Conservation (phyloP, 2,888 invertebrate genomes). For the Mesorhabditis spiculigera region DNA sequence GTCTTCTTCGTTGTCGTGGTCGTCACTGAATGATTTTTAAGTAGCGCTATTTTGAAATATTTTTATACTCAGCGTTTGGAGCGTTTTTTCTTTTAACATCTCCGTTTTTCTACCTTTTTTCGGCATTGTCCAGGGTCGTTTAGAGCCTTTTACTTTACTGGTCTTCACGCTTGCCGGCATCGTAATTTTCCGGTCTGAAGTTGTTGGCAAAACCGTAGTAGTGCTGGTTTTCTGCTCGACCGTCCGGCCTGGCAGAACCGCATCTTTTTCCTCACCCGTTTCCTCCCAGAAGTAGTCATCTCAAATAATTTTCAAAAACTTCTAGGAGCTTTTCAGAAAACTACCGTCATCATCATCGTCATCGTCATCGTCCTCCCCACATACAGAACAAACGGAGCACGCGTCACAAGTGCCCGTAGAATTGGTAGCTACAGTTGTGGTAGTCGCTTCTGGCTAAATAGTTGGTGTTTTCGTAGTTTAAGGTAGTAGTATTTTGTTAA, state of each 20-base stretch:
- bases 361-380: slow-evolving; percentile 15
- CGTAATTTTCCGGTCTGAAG: slow-evolving; percentile 8
- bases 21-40: neutral
- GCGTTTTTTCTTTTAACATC: too few species aligned
- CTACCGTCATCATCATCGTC: slow-evolving; percentile 18
- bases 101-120: too few species aligned
- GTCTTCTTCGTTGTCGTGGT: neutral
- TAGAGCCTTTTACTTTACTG: too few species aligned
- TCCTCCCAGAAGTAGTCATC: slow-evolving; percentile 13
- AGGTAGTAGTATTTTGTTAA: too few species aligned
- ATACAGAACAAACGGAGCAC: slow-evolving; percentile 8
- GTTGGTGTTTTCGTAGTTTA: too few species aligned
- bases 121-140: too few species aligned
- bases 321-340: too few species aligned
- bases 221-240: slow-evolving; percentile 8
- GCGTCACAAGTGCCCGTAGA: too few species aligned
- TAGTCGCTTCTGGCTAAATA: too few species aligned
- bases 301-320: slow-evolving; percentile 11
- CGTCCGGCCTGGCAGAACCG: slow-evolving; percentile 7
- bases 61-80: too few species aligned
- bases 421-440: neutral
- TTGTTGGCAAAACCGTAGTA: slow-evolving; percentile 11
- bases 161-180: neutral
- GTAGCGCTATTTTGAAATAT: too few species aligned
- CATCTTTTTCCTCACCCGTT: slow-evolving; percentile 11